A percentile compares a stretch with the other conserved stretches of the same genome.
phyloP scores from a whole-genome alignment of 2,797 vertebrate genomes.

The Xiphophorus birchmanni region DNA sequence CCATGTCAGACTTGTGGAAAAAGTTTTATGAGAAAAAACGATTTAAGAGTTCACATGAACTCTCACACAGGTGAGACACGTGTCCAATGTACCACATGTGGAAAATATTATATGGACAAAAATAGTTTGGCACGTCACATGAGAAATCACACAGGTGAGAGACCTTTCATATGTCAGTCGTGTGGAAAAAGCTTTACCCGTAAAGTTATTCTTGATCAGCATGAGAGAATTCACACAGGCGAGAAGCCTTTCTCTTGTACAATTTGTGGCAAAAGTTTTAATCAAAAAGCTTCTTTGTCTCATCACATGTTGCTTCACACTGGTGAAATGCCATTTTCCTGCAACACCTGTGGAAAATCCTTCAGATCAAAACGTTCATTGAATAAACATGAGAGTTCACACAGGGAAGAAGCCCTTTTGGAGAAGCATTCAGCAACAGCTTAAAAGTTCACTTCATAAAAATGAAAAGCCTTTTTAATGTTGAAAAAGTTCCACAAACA shows the following conservation, averaged over 20 bases:
- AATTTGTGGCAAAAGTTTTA: background rate
- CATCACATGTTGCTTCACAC: background rate
- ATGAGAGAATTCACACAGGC: background rate
- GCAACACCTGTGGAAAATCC: background rate
- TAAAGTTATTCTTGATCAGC: background rate
- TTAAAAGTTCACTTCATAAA: background rate
- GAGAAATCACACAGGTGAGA: background rate
- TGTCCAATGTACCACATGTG: no score
- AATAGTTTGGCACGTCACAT: background rate
- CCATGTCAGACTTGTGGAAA: background rate
- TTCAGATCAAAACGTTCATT: background rate
- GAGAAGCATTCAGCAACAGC: background rate
- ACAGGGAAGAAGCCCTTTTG: background rate
- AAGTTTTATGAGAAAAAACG: no score
- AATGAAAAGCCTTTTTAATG: no score
- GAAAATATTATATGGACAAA: background rate
- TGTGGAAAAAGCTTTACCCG: background rate
- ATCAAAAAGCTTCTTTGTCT: background rate
- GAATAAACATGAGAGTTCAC: background rate
- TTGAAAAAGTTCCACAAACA: background rate
- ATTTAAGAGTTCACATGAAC: no score
- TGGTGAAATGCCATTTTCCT: background rate
- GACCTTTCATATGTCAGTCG: background rate
- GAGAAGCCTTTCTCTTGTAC: background rate
- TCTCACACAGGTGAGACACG: no score